A percentile compares a stretch with the other conserved stretches of the same genome.
Evolutionary conservation across 1,140 invertebrate species (phyloP).

Genomic region (Drosophila orena): DNA sequence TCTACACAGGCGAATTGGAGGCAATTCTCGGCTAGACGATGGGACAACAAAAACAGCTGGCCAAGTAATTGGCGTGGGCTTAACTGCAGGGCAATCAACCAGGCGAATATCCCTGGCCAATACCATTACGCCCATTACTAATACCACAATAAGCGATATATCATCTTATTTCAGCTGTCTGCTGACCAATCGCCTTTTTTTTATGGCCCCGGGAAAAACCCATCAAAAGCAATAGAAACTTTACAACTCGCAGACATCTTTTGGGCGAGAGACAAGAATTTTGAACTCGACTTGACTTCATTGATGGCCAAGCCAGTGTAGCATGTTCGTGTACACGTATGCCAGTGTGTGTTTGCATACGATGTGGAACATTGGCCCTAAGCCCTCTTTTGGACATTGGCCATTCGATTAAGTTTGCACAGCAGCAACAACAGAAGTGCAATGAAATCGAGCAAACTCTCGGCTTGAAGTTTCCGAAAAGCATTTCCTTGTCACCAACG

Average conservation of each 20-base stretch:
- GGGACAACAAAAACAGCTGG: constrained; percentile 22
- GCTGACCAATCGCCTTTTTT: constrained; percentile 35
- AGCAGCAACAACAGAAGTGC: constrained; percentile 24
- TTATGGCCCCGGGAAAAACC: constrained; percentile 32
- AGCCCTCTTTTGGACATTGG: constrained; percentile 36
- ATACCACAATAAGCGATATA: constrained; percentile 30
- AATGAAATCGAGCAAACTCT: constrained; percentile 51
- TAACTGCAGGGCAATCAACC: constrained; percentile 18
- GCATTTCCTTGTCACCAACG: constrained; percentile 72
- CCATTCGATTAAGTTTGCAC: not conserved
- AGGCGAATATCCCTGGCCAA: constrained; percentile 21
- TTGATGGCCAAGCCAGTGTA: constrained; percentile 16
- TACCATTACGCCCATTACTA: constrained; percentile 10
- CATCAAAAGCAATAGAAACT: constrained; percentile 56
- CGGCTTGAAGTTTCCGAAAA: constrained; percentile 69
- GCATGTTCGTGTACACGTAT: constrained; percentile 10
- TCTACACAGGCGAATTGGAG: constrained; percentile 18
- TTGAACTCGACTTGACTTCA: constrained; percentile 72
- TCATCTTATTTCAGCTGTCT: constrained; percentile 41
- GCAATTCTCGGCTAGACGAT: constrained; percentile 23
- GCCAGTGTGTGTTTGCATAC: constrained; percentile 32
- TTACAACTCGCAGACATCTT: constrained; percentile 55
- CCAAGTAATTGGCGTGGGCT: constrained; percentile 49
- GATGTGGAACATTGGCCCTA: constrained; percentile 45
- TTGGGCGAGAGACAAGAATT: constrained; percentile 50